Conservation (phyloP, 2,797 vertebrate species). For the Florisuga fusca region DNA sequence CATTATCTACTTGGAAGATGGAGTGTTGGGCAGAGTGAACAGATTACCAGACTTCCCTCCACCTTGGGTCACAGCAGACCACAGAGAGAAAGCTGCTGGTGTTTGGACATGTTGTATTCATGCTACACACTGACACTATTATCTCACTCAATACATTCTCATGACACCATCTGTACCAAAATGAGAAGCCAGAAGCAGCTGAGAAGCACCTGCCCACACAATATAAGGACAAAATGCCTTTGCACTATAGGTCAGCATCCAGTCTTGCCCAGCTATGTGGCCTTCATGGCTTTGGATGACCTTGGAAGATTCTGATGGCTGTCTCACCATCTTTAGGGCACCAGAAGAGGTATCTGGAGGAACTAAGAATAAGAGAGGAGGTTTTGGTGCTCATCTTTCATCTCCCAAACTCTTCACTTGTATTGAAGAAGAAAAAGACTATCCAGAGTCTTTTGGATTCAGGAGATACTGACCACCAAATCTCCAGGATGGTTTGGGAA, state of each 20-base stretch:
- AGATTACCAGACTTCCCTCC: background rate
- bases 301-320: background rate
- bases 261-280: background rate
- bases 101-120: background rate
- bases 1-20: background rate
- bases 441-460: background rate
- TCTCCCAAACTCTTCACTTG: background rate
- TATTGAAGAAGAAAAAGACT: background rate
- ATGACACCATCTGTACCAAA: background rate
- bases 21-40: background rate
- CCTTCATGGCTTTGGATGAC: background rate
- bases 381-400: background rate
- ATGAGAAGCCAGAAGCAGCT: background rate
- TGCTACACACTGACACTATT: background rate
- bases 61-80: background rate
- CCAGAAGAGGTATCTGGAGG: background rate
- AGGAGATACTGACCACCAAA: background rate
- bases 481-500: background rate
- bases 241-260: background rate
- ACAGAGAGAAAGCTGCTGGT: background rate
- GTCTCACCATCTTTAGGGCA: background rate
- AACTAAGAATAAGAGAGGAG: background rate
- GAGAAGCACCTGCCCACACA: conserved; percentile 24
- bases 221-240: background rate
- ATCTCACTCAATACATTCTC: background rate